phyloP scores from a whole-genome alignment of 2,797 vertebrate genomes.

The Delichon dasypus region DNA sequence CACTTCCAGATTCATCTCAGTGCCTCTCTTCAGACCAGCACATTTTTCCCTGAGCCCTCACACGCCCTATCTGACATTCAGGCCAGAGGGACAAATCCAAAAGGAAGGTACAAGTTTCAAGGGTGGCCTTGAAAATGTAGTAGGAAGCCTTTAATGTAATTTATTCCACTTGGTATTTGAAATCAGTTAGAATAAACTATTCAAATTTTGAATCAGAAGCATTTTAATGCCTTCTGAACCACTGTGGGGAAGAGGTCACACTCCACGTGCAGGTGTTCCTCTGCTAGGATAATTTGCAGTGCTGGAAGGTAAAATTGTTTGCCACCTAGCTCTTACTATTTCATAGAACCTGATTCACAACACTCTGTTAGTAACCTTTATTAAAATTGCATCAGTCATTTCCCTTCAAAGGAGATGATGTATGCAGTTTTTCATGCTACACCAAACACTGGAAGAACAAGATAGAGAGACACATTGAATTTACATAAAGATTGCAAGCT shows the following conservation, averaged over 20 bases:
- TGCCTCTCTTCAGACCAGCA: background rate
- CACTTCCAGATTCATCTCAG: background rate
- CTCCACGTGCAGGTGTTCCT: background rate
- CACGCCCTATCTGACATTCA: background rate
- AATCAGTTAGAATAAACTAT: constrained; percentile 16
- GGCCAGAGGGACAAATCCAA: background rate
- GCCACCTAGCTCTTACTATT: background rate
- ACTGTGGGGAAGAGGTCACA: background rate
- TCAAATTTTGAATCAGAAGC: background rate
- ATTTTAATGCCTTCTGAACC: background rate
- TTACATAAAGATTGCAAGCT: constrained; percentile 76
- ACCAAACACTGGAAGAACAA: constrained; percentile 52
- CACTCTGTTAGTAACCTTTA: constrained; percentile 68
- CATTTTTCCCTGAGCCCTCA: background rate
- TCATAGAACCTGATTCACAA: constrained; percentile 46
- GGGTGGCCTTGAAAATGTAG: background rate
- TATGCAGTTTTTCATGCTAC: constrained; percentile 65
- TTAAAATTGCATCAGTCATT: constrained; percentile 73
- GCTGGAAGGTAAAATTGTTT: constrained; percentile 33
- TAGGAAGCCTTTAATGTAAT: background rate
- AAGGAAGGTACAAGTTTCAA: background rate
- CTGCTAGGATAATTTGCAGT: background rate
- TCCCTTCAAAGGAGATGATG: constrained; percentile 63
- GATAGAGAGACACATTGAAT: constrained; percentile 61
- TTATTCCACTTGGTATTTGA: constrained; percentile 12